Evolutionary conservation across 2,113 vertebrate genomes (phyloP).

Genomic region (Merops nubicus): DNA sequence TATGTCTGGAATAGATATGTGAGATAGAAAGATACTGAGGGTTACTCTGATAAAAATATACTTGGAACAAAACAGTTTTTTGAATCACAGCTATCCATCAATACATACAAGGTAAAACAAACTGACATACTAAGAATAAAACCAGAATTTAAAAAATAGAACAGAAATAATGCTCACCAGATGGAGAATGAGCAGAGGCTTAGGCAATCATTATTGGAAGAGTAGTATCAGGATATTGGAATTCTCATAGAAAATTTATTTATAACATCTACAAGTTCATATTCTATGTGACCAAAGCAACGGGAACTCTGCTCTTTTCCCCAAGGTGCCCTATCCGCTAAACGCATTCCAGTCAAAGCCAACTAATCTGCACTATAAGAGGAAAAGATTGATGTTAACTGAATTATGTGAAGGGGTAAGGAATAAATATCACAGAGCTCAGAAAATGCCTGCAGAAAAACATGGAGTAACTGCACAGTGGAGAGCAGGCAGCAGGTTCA

Average conservation of each 20-base stretch:
- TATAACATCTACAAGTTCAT: neutral
- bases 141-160: neutral
- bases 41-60: conserved; percentile 39
- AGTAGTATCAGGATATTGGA: neutral
- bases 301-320: neutral
- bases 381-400: neutral
- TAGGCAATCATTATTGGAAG: neutral
- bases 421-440: neutral
- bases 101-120: neutral
- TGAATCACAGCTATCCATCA: conserved; percentile 8
- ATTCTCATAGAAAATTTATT: neutral
- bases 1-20: neutral
- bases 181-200: neutral
- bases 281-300: neutral
- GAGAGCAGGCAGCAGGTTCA: neutral
- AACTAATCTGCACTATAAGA: neutral
- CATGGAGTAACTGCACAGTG: neutral
- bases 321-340: neutral
- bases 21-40: conserved; percentile 17
- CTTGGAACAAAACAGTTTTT: conserved; percentile 31
- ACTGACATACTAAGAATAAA: neutral
- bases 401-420: neutral
- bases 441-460: neutral
- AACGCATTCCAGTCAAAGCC: neutral
- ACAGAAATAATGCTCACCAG: neutral